Conservation (phyloP, 2,113 vertebrate genomes). For the Synchiropus splendidus region DNA sequence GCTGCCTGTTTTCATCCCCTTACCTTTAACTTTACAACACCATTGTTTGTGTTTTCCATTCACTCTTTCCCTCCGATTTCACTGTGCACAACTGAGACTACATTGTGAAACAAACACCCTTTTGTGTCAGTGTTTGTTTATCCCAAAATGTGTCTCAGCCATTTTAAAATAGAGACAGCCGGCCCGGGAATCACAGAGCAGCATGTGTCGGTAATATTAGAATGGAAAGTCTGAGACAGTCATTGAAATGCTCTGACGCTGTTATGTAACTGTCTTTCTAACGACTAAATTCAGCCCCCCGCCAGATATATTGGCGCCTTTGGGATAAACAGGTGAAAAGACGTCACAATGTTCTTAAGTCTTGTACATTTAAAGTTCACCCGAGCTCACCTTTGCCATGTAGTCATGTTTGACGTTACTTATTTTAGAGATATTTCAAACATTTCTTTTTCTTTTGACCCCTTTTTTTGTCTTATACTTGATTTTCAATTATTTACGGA, state of each 20-base stretch:
- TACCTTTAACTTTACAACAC: too few species aligned
- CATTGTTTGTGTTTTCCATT: too few species aligned
- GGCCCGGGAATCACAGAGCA: constrained; percentile 48
- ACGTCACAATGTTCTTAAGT: not conserved
- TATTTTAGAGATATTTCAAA: not conserved
- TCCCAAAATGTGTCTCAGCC: constrained; percentile 28
- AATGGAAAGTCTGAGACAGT: constrained; percentile 66
- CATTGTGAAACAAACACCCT: too few species aligned
- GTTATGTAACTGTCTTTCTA: constrained; percentile 61
- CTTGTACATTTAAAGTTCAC: too few species aligned
- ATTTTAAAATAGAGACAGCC: constrained; percentile 56
- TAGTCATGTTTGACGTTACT: too few species aligned
- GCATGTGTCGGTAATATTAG: constrained; percentile 66
- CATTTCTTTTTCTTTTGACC: too few species aligned
- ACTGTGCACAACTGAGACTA: too few species aligned
- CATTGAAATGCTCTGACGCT: constrained; percentile 53
- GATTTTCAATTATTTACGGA: too few species aligned
- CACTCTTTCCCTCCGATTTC: too few species aligned
- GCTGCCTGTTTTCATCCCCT: too few species aligned
- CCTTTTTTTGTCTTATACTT: too few species aligned
- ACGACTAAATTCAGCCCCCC: constrained; percentile 40
- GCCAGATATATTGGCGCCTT: constrained; percentile 51
- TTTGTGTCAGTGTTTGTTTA: constrained; percentile 27
- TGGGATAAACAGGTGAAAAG: constrained; percentile 27
- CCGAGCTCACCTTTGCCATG: too few species aligned